Evolutionary conservation across 2,113 vertebrate genomes (phyloP).

Genomic region (Marmota monax): DNA sequence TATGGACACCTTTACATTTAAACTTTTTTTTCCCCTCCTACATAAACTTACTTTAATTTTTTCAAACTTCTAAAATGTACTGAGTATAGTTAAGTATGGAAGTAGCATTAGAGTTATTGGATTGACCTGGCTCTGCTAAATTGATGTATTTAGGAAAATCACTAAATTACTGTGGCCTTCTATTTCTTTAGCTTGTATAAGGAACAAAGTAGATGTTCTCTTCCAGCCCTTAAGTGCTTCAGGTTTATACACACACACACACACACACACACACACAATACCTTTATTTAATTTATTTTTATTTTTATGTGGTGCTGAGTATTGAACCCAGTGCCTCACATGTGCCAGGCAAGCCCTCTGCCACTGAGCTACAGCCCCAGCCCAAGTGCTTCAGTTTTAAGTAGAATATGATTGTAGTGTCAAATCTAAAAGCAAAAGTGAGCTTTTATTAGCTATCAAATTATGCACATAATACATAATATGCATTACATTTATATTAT

Average conservation of each 20-base stretch:
- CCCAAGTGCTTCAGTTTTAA: constrained; percentile 46
- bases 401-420: constrained; percentile 39
- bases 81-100: constrained; percentile 13
- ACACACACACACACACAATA: too few relatives aligned
- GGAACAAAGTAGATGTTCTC: neutral
- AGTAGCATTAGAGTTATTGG: constrained; percentile 10
- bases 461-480: neutral
- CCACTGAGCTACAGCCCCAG: too few relatives aligned
- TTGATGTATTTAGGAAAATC: constrained; percentile 34
- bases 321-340: too few relatives aligned
- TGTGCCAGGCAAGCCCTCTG: too few relatives aligned
- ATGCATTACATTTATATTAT: constrained; percentile 7
- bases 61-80: constrained; percentile 45
- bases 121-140: neutral
- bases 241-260: neutral
- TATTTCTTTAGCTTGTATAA: neutral
- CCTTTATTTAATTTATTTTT: too few relatives aligned
- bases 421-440: constrained; percentile 5
- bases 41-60: constrained; percentile 41
- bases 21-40: neutral
- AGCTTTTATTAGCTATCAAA: constrained; percentile 5
- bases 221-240: constrained; percentile 5
- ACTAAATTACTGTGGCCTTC: neutral
- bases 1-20: constrained; percentile 39
- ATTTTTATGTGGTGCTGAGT: too few relatives aligned